Evolutionary conservation across 23 tunicate species (phyloP), one percentile per base, ranked within the genome.

Genomic region (Phallusia fumigata): DNA sequence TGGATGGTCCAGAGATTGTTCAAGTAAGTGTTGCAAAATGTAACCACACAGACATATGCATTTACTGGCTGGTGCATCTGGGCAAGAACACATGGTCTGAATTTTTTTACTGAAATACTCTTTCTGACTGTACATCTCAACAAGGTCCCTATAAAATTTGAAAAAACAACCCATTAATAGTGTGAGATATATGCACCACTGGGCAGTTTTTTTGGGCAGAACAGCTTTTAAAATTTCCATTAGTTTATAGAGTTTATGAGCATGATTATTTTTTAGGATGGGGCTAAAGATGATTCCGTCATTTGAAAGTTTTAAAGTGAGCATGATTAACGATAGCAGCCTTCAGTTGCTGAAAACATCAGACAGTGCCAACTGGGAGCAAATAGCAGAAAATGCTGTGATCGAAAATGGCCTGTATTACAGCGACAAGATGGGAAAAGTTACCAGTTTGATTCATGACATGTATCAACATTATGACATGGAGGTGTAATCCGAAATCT

Each of bases 1-100:
- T 91, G 88, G 85, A 79, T 91, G 82, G 97, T 91, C 31, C 91
- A 87, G 50, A 73, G 84, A 53, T 33, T 91, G 34, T 91, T 91
- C 85, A 83, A 80, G 86, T 86, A 69, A 32, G 77, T 74, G 3
- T 74, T 24, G n/a, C n/a, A n/a, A n/a, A n/a, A n/a, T n/a, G n/a
- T n/a, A n/a, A n/a, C n/a, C n/a, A n/a, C n/a, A n/a, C n/a, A n/a
- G n/a, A n/a, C n/a, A n/a, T n/a, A n/a, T n/a, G n/a, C n/a, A n/a
- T n/a, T n/a, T n/a, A n/a, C n/a, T n/a, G n/a, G n/a, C n/a, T n/a
- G n/a, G n/a, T n/a, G n/a, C n/a, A n/a, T n/a, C n/a, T n/a, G n/a
- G n/a, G n/a, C n/a, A n/a, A n/a, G n/a, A n/a, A n/a, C n/a, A n/a
- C n/a, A n/a, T n/a, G n/a, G n/a, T n/a, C n/a, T n/a, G n/a, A n/a